Base-by-base conservation (phyloP, 2,888 invertebrate species). In the Zhengitettix transpicula region DNA sequence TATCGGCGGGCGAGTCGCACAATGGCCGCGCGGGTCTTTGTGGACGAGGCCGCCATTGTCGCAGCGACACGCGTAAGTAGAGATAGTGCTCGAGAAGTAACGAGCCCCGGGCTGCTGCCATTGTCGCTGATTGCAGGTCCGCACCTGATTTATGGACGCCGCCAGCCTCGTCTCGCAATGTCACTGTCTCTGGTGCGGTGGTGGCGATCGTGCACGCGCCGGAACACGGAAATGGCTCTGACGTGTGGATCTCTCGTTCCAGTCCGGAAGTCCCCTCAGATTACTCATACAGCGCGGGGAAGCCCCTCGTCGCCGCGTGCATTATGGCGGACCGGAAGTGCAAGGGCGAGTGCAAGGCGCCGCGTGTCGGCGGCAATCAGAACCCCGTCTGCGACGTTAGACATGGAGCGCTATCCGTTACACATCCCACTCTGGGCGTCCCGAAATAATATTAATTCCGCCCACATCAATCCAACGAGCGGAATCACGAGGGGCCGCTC, bases 191-290 rank as follows among this genome's bases (percentile, higher is more conserved):
- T 28, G 28, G 3, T 28, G 28, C 44, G 12, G 12, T 1, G 2
- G n/a, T 8, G 47, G 47, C 47, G 47, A 12, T 14, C 47, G 28
- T 28, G 47, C 47, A n/a, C 47, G 14, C 47, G 47, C 47, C 47
- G 47, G 47, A 47, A 47, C 47, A 60, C 60, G 73, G 73, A 72
- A 71, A 71, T 70, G 70, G 67, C 70, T n/a, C 14, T 70, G 72
- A 72, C 72, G 72, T 72, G 72, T 71, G 72, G 69, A 71, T 69
- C 71, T 69, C 69, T 71, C 72, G 71, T 73, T 72, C 70, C 71
- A 69, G 65, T 65, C 69, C 72, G 73, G 73, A 73, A 72, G 71
- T 71, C 71, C 70, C 71, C 47, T 47, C 66, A 71, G 72, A 73
- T 73, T 73, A 73, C 72, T 73, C 72, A 73, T 72, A 72, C 59